These are phyloP conservation scores for Sebastes flavidus DNA, from an alignment of 2,797 vertebrate species.

Conservation along the genomic window DNA sequence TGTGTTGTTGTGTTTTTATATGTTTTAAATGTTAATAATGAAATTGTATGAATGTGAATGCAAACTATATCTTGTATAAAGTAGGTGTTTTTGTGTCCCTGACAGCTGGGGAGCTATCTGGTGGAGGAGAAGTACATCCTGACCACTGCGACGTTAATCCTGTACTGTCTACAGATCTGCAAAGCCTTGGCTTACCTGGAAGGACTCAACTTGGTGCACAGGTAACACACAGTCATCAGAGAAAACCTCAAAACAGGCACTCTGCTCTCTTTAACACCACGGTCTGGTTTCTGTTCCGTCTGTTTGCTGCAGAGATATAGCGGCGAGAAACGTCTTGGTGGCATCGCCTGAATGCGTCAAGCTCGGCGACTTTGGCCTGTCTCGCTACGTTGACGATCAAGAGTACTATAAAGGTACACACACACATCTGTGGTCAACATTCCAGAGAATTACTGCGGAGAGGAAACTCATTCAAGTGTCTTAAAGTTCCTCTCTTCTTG, in stretches of 20 bases:
- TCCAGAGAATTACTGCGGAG: neutral
- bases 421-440: neutral
- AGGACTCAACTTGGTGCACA: conserved; percentile 90
- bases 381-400: conserved; percentile 92
- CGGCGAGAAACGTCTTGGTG: conserved; percentile 84
- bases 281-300: neutral
- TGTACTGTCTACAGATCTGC: conserved; percentile 90
- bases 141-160: conserved; percentile 78
- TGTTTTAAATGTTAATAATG: neutral
- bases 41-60: neutral
- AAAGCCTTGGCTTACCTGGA: conserved; percentile 94
- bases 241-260: neutral
- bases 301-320: conserved; percentile 68
- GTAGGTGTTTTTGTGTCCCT: neutral
- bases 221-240: conserved; percentile 67
- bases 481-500: neutral
- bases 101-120: conserved; percentile 90
- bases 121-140: conserved; percentile 84
- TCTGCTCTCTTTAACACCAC: too few relatives aligned
- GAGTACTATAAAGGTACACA: conserved; percentile 88
- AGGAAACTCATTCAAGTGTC: neutral
- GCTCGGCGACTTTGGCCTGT: conserved; percentile 92
- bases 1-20: conserved; percentile 8
- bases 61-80: neutral
- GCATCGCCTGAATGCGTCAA: conserved; percentile 89